Evolutionary conservation across 2,888 invertebrate species (phyloP), one percentile per base, ranked within the genome.

Genomic region (Leptogaster cylindrica): DNA sequence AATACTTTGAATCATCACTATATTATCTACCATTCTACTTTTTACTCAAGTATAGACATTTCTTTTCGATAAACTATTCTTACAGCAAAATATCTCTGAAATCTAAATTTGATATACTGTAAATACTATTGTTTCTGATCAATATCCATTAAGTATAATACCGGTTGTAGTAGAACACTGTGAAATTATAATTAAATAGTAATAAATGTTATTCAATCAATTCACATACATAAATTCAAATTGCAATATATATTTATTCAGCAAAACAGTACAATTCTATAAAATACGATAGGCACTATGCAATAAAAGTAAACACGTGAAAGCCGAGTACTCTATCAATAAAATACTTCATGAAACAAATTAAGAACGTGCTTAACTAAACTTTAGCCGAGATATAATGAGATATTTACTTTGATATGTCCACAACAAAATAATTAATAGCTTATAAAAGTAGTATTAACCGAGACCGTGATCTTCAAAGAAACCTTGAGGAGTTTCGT

Each of bases 401-500:
- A 36, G n/a, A 55, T n/a, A 36, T 55, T 36, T 55, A n/a, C n/a
- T 39, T 18, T 36, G 55, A 55, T 55, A 55, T 55, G 55, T 55
- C 25, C 8, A 31, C 4, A 41, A 44, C 16, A 28, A 25, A 44
- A 16, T 25, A n/a, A 5, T 3, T 6, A 5, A 12, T 5, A 20
- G 1, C 20, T 5, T 6, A 18, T n/a, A 6, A 16, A 6, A 61
- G 31, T 18, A 33, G 39, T 27, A 50, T 87, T 91, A 96, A 76
- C 96, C 96, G 76, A 98, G 89, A 73, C 97, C 97, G 82, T 97
- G 97, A 84, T 98, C 98, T 82, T 98, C 98, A 83, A 98, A 98
- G 86, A 98, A 97, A 76, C 97, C 97, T 84, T 98, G 97, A 65
- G 97, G 97, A 67, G 97, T 98, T 87, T 98, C 97, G 86, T 98